These are phyloP conservation scores for Bombus cullumanus DNA, from an alignment of 1,140 invertebrate species.

Conservation along the genomic window DNA sequence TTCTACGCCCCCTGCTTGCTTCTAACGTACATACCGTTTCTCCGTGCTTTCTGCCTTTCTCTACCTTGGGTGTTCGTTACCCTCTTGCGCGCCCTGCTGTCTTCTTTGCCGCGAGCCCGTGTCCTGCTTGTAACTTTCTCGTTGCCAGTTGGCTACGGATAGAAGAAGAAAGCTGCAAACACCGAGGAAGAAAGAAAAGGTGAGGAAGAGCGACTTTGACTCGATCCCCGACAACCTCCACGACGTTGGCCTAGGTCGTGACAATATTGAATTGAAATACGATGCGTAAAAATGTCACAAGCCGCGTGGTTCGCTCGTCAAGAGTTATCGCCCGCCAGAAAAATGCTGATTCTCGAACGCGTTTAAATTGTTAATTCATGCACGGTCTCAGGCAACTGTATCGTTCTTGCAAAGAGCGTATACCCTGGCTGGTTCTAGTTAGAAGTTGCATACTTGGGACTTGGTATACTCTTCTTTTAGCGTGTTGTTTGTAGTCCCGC, in stretches of 20 bases:
- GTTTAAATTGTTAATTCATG: not conserved
- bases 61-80: not conserved
- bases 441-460: not conserved
- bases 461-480: not conserved
- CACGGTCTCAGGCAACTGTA: not conserved
- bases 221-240: not conserved
- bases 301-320: not conserved
- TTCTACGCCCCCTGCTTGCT: conserved; percentile 34
- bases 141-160: conserved; percentile 39
- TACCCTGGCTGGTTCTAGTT: not conserved
- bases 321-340: not conserved
- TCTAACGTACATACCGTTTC: not conserved
- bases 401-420: not conserved
- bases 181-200: not conserved
- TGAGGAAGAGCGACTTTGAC: conserved; percentile 41
- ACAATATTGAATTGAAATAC: not conserved
- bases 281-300: conserved; percentile 1
- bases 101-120: conserved; percentile 28
- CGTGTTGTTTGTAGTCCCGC: not conserved
- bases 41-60: not conserved
- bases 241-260: conserved; percentile 17
- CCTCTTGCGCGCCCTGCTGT: conserved; percentile 24
- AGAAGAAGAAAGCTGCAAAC: not conserved
- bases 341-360: not conserved
- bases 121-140: conserved; percentile 63